Percentiles rank a stretch among this genome's conserved stretches.
phyloP scores from a whole-genome alignment of 2,888 invertebrate genomes.

The Macrophya alboannulata region DNA sequence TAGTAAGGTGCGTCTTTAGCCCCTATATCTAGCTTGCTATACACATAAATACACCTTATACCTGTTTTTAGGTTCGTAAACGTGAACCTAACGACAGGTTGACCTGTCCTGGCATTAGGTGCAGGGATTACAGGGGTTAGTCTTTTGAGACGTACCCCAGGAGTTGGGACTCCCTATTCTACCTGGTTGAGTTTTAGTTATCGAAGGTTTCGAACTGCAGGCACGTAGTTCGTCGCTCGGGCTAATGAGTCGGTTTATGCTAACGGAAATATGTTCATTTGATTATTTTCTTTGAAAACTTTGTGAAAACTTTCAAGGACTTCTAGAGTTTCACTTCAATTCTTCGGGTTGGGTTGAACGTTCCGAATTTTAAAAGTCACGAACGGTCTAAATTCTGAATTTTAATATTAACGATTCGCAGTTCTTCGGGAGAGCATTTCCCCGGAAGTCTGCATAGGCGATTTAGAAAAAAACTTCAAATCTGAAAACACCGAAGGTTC shows the following conservation, averaged over 20 bases:
- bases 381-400: too few species aligned
- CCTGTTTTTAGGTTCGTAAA: slow-evolving; percentile 35
- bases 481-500: too few species aligned
- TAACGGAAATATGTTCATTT: too few species aligned
- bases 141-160: neutral
- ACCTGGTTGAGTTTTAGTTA: neutral
- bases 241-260: neutral
- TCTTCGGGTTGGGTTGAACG: too few species aligned
- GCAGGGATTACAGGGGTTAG: slow-evolving; percentile 39
- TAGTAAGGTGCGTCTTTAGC: slow-evolving; percentile 24
- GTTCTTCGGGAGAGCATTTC: too few species aligned
- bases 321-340: too few species aligned
- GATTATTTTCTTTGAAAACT: neutral
- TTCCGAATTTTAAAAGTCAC: too few species aligned
- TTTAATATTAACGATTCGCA: too few species aligned
- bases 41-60: slow-evolving; percentile 37
- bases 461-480: too few species aligned
- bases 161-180: neutral
- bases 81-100: slow-evolving; percentile 49
- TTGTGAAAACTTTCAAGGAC: too few species aligned
- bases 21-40: neutral
- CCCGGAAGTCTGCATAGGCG: too few species aligned
- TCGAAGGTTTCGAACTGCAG: neutral
- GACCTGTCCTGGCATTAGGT: slow-evolving; percentile 38
- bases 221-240: neutral